Evolutionary conservation across 1,140 invertebrate species (phyloP).

Genomic region (Akabosia matsudoensis): DNA sequence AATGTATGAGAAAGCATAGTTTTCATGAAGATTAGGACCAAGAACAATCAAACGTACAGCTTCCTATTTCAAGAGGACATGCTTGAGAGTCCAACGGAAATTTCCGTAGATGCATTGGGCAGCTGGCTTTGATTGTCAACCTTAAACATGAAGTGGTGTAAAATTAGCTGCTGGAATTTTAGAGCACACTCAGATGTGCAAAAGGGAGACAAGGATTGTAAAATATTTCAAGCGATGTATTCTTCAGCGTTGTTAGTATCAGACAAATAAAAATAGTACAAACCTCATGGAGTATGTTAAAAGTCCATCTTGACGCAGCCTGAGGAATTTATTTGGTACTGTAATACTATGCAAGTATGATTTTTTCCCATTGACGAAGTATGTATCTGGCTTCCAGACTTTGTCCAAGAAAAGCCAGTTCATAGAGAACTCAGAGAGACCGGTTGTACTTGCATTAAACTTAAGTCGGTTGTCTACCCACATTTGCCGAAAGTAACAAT

Average conservation of each 20-base stretch:
- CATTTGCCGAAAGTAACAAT: conserved; percentile 62
- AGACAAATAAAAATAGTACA: too few relatives aligned
- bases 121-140: conserved; percentile 64
- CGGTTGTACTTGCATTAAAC: conserved; percentile 51
- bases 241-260: too few relatives aligned
- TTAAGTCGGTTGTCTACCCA: conserved; percentile 60
- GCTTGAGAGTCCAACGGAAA: conserved; percentile 65
- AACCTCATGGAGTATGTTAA: conserved; percentile 65
- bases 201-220: neutral
- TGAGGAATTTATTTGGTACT: conserved; percentile 62
- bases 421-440: conserved; percentile 54
- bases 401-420: conserved; percentile 57
- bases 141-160: conserved; percentile 50
- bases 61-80: conserved; percentile 61
- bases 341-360: conserved; percentile 64
- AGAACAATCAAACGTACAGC: conserved; percentile 58
- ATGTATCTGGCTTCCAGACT: conserved; percentile 65
- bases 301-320: conserved; percentile 59
- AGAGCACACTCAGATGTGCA: neutral
- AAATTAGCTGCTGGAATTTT: neutral
- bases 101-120: conserved; percentile 64
- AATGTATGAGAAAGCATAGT: neutral
- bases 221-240: too few relatives aligned
- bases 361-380: conserved; percentile 62
- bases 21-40: neutral